Evolutionary conservation across 2,888 invertebrate species (phyloP).

Genomic region (Frankliniella intonsa): DNA sequence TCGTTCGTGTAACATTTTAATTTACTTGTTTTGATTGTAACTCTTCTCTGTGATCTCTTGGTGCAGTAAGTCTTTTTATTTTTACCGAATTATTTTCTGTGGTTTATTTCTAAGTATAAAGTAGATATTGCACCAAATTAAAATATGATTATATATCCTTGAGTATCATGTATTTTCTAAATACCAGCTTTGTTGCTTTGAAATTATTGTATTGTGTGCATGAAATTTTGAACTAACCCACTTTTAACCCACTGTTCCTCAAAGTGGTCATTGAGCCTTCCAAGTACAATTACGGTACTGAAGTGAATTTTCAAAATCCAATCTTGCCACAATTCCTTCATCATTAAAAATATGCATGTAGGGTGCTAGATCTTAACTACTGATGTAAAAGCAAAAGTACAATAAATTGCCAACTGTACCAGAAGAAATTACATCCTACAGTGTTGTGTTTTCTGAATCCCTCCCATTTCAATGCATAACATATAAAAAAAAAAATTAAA

Average conservation of each 20-base stretch:
- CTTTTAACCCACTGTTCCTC: background rate
- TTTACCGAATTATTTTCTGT: background rate
- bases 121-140: background rate
- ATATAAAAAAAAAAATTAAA: too few relatives aligned
- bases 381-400: background rate
- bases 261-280: background rate
- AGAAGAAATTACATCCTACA: too few relatives aligned
- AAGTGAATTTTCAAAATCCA: background rate
- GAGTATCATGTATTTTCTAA: background rate
- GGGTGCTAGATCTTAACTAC: background rate
- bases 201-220: background rate
- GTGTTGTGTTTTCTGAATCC: too few relatives aligned
- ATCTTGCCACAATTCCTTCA: background rate
- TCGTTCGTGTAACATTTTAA: background rate
- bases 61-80: constrained; percentile 3
- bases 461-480: too few relatives aligned
- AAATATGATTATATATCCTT: background rate
- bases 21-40: constrained; percentile 1
- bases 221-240: background rate
- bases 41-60: constrained; percentile 24
- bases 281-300: background rate
- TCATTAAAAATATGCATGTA: background rate
- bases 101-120: background rate
- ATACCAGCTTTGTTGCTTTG: background rate
- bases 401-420: background rate